phyloP scores from a whole-genome alignment of 2,113 vertebrate species.

The Mus spicilegus region DNA sequence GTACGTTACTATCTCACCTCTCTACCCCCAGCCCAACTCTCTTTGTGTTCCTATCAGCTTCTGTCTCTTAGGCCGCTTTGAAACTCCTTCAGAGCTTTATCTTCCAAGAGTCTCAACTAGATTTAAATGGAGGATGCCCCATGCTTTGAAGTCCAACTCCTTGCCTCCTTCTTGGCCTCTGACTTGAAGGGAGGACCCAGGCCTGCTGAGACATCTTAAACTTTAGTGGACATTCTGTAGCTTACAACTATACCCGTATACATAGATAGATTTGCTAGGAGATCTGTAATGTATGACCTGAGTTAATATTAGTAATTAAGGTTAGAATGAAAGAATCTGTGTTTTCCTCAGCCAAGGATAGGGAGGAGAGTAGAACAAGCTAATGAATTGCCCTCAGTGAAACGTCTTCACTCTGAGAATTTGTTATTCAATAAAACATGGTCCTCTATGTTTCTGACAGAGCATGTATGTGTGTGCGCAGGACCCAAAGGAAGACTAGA shows the following conservation, averaged over 20 bases:
- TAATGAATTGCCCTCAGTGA: not conserved
- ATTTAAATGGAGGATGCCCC: not conserved
- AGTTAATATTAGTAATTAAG: not conserved
- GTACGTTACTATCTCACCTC: not conserved
- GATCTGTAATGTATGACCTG: not conserved
- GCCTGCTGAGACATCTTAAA: not conserved
- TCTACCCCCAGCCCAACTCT: not conserved
- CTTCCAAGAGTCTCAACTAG: not conserved
- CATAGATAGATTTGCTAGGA: not conserved
- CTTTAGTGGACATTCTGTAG: not conserved
- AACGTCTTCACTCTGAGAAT: not conserved
- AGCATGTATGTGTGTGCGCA: no score
- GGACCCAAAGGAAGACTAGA: no score
- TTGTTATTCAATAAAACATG: not conserved
- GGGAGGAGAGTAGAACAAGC: no score
- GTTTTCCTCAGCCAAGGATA: not conserved
- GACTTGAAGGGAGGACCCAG: not conserved
- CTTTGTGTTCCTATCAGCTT: not conserved
- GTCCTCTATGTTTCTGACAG: not conserved
- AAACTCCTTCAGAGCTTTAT: not conserved
- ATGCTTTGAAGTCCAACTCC: not conserved
- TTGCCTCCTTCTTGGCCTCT: not conserved
- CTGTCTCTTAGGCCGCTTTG: not conserved
- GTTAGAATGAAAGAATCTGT: not conserved
- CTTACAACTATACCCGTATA: no score